phyloP scores from a whole-genome alignment of 2,113 vertebrate genomes.

The Pelusios castaneus region DNA sequence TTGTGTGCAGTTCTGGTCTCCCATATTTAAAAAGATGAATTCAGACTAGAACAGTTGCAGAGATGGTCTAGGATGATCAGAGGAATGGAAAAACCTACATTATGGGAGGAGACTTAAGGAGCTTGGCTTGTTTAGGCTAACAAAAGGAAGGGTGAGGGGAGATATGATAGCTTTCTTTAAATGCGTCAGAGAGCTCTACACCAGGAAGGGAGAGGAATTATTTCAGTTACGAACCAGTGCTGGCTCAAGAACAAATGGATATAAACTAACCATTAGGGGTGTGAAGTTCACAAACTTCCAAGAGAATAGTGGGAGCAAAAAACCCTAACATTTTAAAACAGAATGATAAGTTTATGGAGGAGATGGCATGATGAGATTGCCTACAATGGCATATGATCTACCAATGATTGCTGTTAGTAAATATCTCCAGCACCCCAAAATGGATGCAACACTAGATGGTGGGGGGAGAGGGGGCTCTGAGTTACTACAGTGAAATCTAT shows the following conservation, averaged over 20 bases:
- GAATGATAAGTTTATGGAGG: background rate
- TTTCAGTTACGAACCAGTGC: background rate
- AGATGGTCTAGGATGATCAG: background rate
- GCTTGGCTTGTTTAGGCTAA: background rate
- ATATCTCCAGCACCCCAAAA: background rate
- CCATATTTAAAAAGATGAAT: background rate
- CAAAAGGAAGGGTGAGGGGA: background rate
- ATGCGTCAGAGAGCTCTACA: background rate
- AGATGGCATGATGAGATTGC: background rate
- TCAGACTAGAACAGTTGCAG: background rate
- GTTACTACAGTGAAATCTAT: background rate
- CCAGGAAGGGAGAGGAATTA: background rate
- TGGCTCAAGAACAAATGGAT: background rate
- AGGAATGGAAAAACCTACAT: background rate
- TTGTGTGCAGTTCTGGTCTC: background rate
- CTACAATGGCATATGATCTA: background rate
- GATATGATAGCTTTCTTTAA: background rate
- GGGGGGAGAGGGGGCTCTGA: background rate
- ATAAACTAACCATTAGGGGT: background rate
- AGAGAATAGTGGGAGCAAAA: background rate
- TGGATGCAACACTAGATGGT: background rate
- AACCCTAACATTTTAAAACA: background rate
- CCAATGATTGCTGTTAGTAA: background rate
- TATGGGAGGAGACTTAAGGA: background rate
- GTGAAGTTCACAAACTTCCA: background rate